phyloP scores from a whole-genome alignment of 2,888 invertebrate genomes.

The Drosophila histrio region DNA sequence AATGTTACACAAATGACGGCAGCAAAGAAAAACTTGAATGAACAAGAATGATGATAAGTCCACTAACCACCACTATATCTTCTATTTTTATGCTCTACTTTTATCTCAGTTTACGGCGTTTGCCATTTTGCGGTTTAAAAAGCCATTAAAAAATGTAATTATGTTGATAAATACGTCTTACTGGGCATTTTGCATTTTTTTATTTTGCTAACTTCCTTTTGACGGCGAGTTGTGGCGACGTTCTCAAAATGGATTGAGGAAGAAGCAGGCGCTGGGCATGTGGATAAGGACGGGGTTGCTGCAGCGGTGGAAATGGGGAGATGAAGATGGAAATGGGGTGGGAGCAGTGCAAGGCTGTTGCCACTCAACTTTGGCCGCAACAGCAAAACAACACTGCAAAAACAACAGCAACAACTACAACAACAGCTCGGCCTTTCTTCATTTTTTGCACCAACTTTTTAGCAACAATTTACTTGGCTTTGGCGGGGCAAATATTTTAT shows the following conservation, averaged over 20 bases:
- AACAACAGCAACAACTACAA: slow-evolving; percentile 19
- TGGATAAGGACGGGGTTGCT: background rate
- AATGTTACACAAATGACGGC: background rate
- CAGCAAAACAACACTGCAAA: slow-evolving; percentile 51
- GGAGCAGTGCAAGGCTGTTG: slow-evolving; percentile 31
- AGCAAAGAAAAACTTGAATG: background rate
- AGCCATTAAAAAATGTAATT: slow-evolving; percentile 83
- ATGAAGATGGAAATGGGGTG: background rate
- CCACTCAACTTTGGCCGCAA: slow-evolving; percentile 67
- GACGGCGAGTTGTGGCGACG: slow-evolving; percentile 23
- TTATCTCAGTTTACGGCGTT: slow-evolving; percentile 60
- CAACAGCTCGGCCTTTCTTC: slow-evolving; percentile 49
- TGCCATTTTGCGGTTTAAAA: slow-evolving; percentile 81
- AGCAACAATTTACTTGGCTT: slow-evolving; percentile 66
- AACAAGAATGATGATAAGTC: slow-evolving; percentile 4
- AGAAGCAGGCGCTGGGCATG: background rate
- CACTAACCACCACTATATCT: slow-evolving; percentile 18
- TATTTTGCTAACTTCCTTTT: slow-evolving; percentile 58
- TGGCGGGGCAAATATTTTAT: slow-evolving; percentile 71
- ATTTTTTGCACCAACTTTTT: slow-evolving; percentile 58
- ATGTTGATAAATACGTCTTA: slow-evolving; percentile 81
- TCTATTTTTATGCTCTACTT: slow-evolving; percentile 39
- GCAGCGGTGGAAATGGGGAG: background rate
- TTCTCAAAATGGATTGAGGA: slow-evolving; percentile 1
- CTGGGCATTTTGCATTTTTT: slow-evolving; percentile 69